phyloP scores from a whole-genome alignment of 2,888 invertebrate genomes.

The Ectemnius cavifrons region DNA sequence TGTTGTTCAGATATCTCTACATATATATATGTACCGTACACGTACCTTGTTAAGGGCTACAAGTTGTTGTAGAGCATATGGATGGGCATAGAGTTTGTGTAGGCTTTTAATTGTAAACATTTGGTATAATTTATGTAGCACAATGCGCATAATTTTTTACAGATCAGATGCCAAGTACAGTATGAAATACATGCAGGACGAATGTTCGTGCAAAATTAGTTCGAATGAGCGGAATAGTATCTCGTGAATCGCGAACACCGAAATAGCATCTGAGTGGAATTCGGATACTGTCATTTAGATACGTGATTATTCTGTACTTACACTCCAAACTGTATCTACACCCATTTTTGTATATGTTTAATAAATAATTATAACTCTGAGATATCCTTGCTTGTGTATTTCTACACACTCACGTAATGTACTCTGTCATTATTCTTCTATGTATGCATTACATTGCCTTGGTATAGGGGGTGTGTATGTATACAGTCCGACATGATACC shows the following conservation, averaged over 20 bases:
- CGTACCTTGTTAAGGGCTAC: no score
- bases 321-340: not conserved
- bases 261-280: not conserved
- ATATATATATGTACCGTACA: not conserved
- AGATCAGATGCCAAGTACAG: no score
- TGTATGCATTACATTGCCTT: no score
- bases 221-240: constrained; percentile 15
- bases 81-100: no score
- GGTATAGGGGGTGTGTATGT: not conserved
- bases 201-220: no score
- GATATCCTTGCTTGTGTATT: not conserved
- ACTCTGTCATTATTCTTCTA: not conserved
- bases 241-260: not conserved
- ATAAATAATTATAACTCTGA: constrained; percentile 22
- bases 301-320: constrained; percentile 14
- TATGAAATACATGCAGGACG: no score
- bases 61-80: no score
- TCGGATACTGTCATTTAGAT: constrained; percentile 10
- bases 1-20: constrained; percentile 8
- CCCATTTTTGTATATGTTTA: constrained; percentile 37
- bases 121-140: no score
- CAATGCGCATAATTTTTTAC: no score
- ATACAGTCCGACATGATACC: not conserved
- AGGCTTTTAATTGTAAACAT: not conserved
- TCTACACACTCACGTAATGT: not conserved